Conservation (phyloP, 2,888 invertebrate species). For the Drosophila melanocephala region DNA sequence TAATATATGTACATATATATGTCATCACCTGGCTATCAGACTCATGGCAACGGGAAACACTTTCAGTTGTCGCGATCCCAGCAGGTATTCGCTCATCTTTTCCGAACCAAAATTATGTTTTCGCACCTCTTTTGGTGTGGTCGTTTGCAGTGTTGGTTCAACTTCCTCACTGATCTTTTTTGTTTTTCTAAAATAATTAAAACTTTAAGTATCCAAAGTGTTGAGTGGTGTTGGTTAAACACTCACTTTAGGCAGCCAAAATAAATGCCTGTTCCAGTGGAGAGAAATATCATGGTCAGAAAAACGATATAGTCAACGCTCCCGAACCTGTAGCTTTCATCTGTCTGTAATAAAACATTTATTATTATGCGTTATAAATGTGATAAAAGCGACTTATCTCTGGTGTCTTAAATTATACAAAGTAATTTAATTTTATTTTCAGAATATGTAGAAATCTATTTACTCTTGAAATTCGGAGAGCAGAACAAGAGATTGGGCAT, state of each 20-base stretch:
- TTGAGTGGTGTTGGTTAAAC: background rate
- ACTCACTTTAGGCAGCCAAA: constrained; percentile 84
- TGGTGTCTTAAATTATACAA: constrained; percentile 8
- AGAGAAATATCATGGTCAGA: constrained; percentile 89
- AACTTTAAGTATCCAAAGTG: background rate
- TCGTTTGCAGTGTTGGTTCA: constrained; percentile 53
- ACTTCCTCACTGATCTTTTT: constrained; percentile 52
- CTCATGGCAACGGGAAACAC: constrained; percentile 95
- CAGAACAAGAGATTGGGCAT: background rate
- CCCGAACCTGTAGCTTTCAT: constrained; percentile 73
- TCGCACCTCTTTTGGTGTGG: constrained; percentile 29
- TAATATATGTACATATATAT: constrained; percentile 7
- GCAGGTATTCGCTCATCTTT: constrained; percentile 90
- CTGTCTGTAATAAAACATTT: constrained; percentile 36
- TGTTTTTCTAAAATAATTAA: constrained; percentile 46
- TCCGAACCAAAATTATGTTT: constrained; percentile 85
- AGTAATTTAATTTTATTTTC: constrained; percentile 1
- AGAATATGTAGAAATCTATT: background rate
- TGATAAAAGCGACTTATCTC: constrained; percentile 24
- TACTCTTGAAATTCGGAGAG: background rate
- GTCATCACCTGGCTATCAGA: constrained; percentile 90
- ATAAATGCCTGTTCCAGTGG: constrained; percentile 92
- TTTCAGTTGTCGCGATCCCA: constrained; percentile 91
- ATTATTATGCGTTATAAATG: constrained; percentile 1
- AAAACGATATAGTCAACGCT: constrained; percentile 90